Evolutionary conservation across 2,113 vertebrate genomes (phyloP), one percentile per base, ranked within the genome.

Genomic region (Clarias batrachus): DNA sequence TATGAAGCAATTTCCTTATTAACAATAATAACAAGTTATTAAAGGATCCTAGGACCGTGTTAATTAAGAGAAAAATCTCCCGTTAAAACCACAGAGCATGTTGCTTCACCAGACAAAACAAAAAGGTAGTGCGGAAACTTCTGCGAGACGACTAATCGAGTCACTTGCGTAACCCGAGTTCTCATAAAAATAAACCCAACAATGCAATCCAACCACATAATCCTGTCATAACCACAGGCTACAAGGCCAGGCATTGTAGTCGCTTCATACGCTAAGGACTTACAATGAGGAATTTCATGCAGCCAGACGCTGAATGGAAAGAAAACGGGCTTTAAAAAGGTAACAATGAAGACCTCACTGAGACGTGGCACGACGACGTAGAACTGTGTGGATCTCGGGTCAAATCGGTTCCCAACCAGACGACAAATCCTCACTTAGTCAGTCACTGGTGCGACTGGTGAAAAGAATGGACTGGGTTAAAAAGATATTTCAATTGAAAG

Each of bases 181-280:
- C 60, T 87, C n/a, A 60, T 81, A 80, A 77, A 84, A 63, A 87
- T 63, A 79, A 33, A 81, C n/a, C 27, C 57, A 12, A 57, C 82
- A 79, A 66, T 33, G 68, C 83, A 80, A 80, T 73, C 60, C 30
- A 23, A 84, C 63, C 65, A 84, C 65, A 87, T 56, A 84, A 84
- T 87, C 81, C 65, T 25, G 71, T 56, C 81, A 83, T 83, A 70
- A 78, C 78, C 63, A 59, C 56, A 60, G 66, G 74, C 63, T 84
- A 83, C 83, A 87, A 87, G 76, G 27, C 56, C 70, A 9, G 17
- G 82, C 56, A 74, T 84, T 85, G 82, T 73, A 63, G 87, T 74
- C 60, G 48, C 63, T 16, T 48, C 76, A 65, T 81, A 62, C 52
- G 30, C 23, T 33, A 16, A 62, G 76, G 56, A 87, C n/a, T 71